Conservation (phyloP, 2,113 vertebrate species). For the Desmodus rotundus region DNA sequence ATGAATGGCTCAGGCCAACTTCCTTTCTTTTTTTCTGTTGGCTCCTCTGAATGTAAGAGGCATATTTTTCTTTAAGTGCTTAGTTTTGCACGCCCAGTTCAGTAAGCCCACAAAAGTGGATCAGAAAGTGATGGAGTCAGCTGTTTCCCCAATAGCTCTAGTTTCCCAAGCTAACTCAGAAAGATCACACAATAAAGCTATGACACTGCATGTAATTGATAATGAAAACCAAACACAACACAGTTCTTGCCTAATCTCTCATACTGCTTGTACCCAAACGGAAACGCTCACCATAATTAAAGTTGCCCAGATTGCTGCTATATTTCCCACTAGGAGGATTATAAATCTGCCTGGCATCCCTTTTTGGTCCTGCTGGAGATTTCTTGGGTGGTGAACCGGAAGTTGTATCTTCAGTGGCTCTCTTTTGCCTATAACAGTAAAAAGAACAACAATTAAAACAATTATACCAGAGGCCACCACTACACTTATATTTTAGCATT, state of each 20-base stretch:
- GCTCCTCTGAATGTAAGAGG: neutral
- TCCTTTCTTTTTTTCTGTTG: neutral
- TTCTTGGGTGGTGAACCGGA: slow-evolving; percentile 89
- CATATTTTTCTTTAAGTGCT: slow-evolving; percentile 18
- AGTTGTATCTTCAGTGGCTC: slow-evolving; percentile 87
- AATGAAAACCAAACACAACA: slow-evolving; percentile 17
- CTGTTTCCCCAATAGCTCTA: neutral
- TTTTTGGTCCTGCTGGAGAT: slow-evolving; percentile 88
- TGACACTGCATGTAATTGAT: neutral
- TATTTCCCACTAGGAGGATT: slow-evolving; percentile 99
- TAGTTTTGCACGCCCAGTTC: neutral
- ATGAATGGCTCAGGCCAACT: neutral
- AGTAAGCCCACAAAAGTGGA: neutral
- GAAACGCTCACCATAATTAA: slow-evolving; percentile 90
- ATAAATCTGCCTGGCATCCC: slow-evolving; percentile 97
- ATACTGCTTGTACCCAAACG: slow-evolving; percentile 58
- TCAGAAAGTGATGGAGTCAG: neutral
- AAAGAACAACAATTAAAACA: slow-evolving; percentile 46
- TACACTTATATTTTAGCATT: neutral
- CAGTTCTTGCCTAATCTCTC: slow-evolving; percentile 22
- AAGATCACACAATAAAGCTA: neutral
- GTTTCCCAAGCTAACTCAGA: slow-evolving; percentile 3
- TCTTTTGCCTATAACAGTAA: slow-evolving; percentile 86
- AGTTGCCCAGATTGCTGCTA: slow-evolving; percentile 93
- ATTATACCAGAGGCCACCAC: slow-evolving; percentile 6